Conservation (phyloP, 2,113 vertebrate species). For the Xenopus laevis region DNA sequence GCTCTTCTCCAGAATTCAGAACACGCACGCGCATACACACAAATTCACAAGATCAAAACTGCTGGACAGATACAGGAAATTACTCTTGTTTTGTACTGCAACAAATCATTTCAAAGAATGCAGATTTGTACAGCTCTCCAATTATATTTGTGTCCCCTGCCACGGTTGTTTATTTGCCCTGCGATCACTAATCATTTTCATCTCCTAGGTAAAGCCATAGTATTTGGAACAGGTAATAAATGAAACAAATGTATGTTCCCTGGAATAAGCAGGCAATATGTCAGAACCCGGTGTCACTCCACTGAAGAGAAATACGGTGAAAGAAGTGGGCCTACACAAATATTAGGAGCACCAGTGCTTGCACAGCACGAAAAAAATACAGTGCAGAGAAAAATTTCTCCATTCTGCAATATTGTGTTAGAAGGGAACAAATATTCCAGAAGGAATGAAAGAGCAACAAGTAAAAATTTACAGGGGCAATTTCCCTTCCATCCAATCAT, state of each 20-base stretch:
- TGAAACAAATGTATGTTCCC: constrained; percentile 71
- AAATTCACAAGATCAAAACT: constrained; percentile 18
- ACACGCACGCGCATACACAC: background rate
- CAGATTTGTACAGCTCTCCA: constrained; percentile 8
- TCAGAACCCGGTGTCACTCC: constrained; percentile 56
- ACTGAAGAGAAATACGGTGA: constrained; percentile 51
- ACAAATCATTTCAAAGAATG: background rate
- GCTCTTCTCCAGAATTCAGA: constrained; percentile 2
- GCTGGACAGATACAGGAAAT: constrained; percentile 16
- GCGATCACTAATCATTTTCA: constrained; percentile 36
- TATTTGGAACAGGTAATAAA: constrained; percentile 64
- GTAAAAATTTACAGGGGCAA: constrained; percentile 58
- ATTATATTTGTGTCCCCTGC: background rate
- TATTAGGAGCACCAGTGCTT: constrained; percentile 72
- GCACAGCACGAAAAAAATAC: constrained; percentile 60
- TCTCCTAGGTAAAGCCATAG: constrained; percentile 59
- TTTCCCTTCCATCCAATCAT: constrained; percentile 55
- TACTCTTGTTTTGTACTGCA: constrained; percentile 23
- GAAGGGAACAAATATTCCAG: constrained; percentile 40
- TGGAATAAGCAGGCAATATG: constrained; percentile 64
- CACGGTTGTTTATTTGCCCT: background rate
- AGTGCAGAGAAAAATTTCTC: background rate
- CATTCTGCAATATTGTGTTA: constrained; percentile 49
- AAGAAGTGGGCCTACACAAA: constrained; percentile 60
- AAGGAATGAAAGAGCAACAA: constrained; percentile 54